phyloP scores from a whole-genome alignment of 1,140 invertebrate species.

The Drosophila orosa region DNA sequence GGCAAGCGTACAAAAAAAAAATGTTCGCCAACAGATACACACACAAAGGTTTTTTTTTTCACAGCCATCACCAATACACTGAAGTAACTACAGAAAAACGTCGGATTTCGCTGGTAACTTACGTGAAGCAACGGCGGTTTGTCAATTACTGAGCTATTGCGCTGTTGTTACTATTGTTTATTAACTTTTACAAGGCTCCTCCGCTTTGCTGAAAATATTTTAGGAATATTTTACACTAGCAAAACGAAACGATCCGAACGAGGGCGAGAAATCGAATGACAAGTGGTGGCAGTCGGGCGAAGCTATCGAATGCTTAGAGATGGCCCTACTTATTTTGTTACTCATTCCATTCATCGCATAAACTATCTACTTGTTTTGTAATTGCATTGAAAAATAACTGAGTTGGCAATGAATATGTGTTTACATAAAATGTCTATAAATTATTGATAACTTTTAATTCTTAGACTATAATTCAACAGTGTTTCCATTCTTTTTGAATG shows the following conservation, averaged over 20 bases:
- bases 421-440: too few species aligned
- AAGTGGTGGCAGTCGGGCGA: too few species aligned
- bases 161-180: conserved; percentile 5
- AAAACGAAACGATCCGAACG: conserved; percentile 39
- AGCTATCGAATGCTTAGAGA: too few species aligned
- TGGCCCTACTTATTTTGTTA: too few species aligned
- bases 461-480: too few species aligned
- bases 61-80: conserved; percentile 1
- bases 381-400: too few species aligned
- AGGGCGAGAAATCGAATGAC: conserved; percentile 3
- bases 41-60: conserved; percentile 38
- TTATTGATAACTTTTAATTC: too few species aligned
- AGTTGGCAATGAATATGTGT: too few species aligned
- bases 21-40: conserved; percentile 57
- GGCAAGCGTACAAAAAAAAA: conserved; percentile 11
- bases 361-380: too few species aligned
- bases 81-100: not conserved
- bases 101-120: conserved; percentile 22
- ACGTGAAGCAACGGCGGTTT: conserved; percentile 34
- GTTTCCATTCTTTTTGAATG: too few species aligned
- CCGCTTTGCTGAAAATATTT: conserved; percentile 42
- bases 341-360: too few species aligned
- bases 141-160: conserved; percentile 16
- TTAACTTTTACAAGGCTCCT: not conserved
- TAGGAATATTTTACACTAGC: conserved; percentile 6